Evolutionary conservation across 1,140 invertebrate genomes (phyloP).

Genomic region (Euura saliciscinereae): DNA sequence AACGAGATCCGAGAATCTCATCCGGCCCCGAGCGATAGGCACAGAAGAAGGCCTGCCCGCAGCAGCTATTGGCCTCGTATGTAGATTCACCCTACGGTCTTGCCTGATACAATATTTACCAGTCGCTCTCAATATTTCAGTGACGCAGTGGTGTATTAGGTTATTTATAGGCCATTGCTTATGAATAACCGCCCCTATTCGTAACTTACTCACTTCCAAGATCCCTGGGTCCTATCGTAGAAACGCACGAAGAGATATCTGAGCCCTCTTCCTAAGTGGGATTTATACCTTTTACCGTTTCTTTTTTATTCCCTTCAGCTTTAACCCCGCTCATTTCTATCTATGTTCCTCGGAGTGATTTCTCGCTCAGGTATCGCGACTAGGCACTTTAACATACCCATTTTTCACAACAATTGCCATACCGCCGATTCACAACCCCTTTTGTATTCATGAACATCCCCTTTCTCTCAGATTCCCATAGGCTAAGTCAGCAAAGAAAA

Average conservation of each 20-base stretch:
- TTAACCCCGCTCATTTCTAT: not conserved
- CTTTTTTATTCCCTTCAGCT: not conserved
- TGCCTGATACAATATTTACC: constrained; percentile 39
- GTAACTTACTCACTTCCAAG: constrained; percentile 6
- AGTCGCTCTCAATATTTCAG: constrained; percentile 43
- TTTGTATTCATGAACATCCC: no score
- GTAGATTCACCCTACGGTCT: constrained; percentile 1
- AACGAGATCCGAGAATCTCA: not conserved
- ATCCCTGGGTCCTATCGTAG: constrained; percentile 24
- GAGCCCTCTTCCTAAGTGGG: constrained; percentile 38
- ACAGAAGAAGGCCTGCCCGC: not conserved
- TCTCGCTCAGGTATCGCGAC: not conserved
- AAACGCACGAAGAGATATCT: constrained; percentile 14
- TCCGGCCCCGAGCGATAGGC: not conserved
- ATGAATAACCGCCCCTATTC: constrained; percentile 43
- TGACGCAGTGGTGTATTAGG: constrained; percentile 30
- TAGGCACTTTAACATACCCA: not conserved
- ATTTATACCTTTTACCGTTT: constrained; percentile 34
- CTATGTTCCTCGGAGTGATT: not conserved
- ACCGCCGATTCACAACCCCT: not conserved
- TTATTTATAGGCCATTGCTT: constrained; percentile 49
- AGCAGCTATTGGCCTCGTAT: not conserved
- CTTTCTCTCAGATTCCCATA: no score
- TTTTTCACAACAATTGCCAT: not conserved
- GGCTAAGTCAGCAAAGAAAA: no score